Evolutionary conservation across 2,888 invertebrate species (phyloP).

Genomic region (Pseudanteris insignis): DNA sequence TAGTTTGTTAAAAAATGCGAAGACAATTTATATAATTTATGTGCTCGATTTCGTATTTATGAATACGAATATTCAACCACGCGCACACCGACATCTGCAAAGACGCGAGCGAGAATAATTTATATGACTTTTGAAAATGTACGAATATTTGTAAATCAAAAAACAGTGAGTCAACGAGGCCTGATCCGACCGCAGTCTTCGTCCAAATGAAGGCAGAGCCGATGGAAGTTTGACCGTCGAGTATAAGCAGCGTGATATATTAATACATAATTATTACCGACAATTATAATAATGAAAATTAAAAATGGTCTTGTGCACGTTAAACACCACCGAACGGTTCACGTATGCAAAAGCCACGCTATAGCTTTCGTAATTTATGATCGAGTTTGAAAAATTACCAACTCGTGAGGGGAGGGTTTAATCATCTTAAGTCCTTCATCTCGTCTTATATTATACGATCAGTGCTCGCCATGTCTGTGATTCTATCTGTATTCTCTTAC

Average conservation of each 20-base stretch:
- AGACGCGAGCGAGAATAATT: slow-evolving; percentile 2
- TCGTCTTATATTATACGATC: too few species aligned
- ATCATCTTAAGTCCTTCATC: too few species aligned
- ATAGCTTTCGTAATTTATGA: slow-evolving; percentile 61
- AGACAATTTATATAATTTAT: slow-evolving; percentile 32
- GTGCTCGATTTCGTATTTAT: slow-evolving; percentile 8
- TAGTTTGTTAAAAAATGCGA: slow-evolving; percentile 25
- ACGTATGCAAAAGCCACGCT: slow-evolving; percentile 58
- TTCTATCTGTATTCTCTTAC: too few species aligned
- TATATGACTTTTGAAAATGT: too few species aligned
- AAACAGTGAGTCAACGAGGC: too few species aligned
- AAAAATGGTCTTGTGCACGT: slow-evolving; percentile 61
- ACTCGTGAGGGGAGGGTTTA: too few species aligned
- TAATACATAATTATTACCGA: slow-evolving; percentile 66
- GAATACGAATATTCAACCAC: slow-evolving; percentile 1
- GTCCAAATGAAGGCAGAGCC: slow-evolving; percentile 47
- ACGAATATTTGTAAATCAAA: too few species aligned
- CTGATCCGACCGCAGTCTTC: too few species aligned
- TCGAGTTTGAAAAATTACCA: too few species aligned
- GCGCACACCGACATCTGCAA: background rate
- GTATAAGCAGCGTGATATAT: slow-evolving; percentile 62
- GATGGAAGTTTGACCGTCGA: slow-evolving; percentile 59
- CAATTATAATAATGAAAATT: slow-evolving; percentile 64
- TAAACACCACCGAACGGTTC: slow-evolving; percentile 55
- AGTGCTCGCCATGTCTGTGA: too few species aligned